Evolutionary conservation across 2,888 invertebrate genomes (phyloP).

Genomic region (Digitonthophagus gazella): DNA sequence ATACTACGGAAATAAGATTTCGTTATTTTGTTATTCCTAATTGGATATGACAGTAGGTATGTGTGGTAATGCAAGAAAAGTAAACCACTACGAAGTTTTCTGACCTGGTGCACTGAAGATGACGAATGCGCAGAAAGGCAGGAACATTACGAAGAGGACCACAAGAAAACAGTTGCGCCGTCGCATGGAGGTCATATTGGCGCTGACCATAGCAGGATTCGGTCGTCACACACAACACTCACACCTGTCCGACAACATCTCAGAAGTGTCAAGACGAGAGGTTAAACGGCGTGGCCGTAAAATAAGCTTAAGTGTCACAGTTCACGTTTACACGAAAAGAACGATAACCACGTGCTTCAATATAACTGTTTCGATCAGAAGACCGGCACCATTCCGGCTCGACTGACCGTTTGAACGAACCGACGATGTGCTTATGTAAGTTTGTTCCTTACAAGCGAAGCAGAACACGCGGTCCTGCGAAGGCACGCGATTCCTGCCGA

Average conservation of each 20-base stretch:
- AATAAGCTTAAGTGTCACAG: neutral
- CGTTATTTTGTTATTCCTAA: too few relatives aligned
- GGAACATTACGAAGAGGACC: slow-evolving; percentile 56
- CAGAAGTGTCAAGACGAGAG: neutral
- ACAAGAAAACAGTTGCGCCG: slow-evolving; percentile 59
- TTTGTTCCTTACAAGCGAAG: slow-evolving; percentile 31
- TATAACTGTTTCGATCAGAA: neutral
- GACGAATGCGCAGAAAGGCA: slow-evolving; percentile 58
- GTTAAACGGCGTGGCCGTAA: neutral
- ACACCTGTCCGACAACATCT: slow-evolving; percentile 19
- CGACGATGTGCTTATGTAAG: slow-evolving; percentile 33
- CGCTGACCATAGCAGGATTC: slow-evolving; percentile 45
- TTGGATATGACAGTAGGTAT: too few relatives aligned
- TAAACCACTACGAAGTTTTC: too few relatives aligned
- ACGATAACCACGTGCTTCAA: slow-evolving; percentile 17
- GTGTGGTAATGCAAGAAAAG: too few relatives aligned
- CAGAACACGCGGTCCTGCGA: slow-evolving; percentile 29
- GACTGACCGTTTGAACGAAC: slow-evolving; percentile 20
- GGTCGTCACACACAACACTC: slow-evolving; percentile 28
- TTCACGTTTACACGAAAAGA: too few relatives aligned
- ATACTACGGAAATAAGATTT: neutral
- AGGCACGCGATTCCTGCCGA: slow-evolving; percentile 36
- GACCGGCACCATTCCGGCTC: slow-evolving; percentile 4
- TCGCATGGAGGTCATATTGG: slow-evolving; percentile 52
- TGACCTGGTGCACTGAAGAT: slow-evolving; percentile 56